Evolutionary conservation across 2,888 invertebrate species (phyloP).

Genomic region (Drosophila fungiperda): DNA sequence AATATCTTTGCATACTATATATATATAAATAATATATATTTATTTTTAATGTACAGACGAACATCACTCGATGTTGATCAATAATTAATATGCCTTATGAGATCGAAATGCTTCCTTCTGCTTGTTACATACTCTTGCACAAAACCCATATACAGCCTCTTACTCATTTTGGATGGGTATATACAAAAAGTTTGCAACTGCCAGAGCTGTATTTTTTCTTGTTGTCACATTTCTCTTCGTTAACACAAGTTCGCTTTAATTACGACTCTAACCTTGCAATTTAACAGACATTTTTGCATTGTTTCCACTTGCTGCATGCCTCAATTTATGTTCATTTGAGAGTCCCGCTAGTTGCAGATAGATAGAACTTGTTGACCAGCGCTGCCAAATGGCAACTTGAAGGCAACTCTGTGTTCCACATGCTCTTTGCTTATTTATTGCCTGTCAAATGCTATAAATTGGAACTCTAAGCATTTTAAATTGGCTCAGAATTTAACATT

Average conservation of each 20-base stretch:
- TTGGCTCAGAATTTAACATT: neutral
- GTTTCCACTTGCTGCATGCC: slow-evolving; percentile 41
- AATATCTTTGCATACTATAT: neutral
- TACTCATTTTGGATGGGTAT: neutral
- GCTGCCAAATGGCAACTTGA: slow-evolving; percentile 10
- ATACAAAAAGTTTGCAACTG: slow-evolving; percentile 45
- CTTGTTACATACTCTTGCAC: neutral
- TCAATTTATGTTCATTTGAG: slow-evolving; percentile 75
- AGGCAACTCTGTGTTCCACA: slow-evolving; percentile 1
- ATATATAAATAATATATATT: neutral
- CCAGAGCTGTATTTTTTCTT: slow-evolving; percentile 41
- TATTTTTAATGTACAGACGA: neutral
- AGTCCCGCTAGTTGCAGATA: slow-evolving; percentile 18
- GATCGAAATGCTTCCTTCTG: neutral
- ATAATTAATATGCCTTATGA: neutral
- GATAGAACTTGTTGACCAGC: slow-evolving; percentile 19
- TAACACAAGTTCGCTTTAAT: slow-evolving; percentile 72
- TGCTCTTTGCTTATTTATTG: slow-evolving; percentile 38
- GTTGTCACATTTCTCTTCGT: slow-evolving; percentile 74
- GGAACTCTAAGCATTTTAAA: slow-evolving; percentile 5
- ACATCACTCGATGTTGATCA: neutral
- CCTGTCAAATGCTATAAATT: slow-evolving; percentile 27
- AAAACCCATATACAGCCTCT: neutral
- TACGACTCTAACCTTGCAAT: slow-evolving; percentile 63
- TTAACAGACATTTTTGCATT: slow-evolving; percentile 46